These are phyloP conservation scores for Passer montanus DNA, from an alignment of 2,113 vertebrate genomes.

Conservation along the genomic window DNA sequence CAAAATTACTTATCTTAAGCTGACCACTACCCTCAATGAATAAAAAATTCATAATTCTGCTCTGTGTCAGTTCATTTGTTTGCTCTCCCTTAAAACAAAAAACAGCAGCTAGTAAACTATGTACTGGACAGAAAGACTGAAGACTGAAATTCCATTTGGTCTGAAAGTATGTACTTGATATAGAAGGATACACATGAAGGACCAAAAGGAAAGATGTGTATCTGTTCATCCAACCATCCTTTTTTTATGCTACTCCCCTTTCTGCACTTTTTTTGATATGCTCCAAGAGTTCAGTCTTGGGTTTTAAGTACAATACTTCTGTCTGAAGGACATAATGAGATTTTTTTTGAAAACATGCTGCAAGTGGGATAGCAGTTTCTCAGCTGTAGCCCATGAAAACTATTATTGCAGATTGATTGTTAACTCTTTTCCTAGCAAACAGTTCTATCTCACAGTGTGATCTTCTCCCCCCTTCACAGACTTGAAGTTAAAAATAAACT, in stretches of 20 bases:
- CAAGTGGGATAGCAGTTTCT: background rate
- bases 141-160: conserved; percentile 14
- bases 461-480: background rate
- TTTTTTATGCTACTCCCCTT: background rate
- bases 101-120: background rate
- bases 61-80: conserved; percentile 34
- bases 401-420: conserved; percentile 39
- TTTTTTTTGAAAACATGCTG: background rate
- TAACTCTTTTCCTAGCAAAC: background rate
- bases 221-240: background rate
- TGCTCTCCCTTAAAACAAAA: background rate
- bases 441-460: background rate
- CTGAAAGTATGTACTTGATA: background rate
- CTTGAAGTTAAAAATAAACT: conserved; percentile 26
- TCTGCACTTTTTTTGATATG: background rate
- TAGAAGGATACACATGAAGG: background rate
- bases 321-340: background rate
- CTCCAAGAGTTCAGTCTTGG: background rate
- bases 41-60: conserved; percentile 41
- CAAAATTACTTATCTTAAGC: conserved; percentile 42
- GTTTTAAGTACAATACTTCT: background rate
- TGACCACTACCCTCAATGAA: background rate
- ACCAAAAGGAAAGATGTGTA: background rate
- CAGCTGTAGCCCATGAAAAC: conserved; percentile 5
- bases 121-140: background rate